phyloP scores from a whole-genome alignment of 1,140 invertebrate species.

The Dendrolimus kikuchii region DNA sequence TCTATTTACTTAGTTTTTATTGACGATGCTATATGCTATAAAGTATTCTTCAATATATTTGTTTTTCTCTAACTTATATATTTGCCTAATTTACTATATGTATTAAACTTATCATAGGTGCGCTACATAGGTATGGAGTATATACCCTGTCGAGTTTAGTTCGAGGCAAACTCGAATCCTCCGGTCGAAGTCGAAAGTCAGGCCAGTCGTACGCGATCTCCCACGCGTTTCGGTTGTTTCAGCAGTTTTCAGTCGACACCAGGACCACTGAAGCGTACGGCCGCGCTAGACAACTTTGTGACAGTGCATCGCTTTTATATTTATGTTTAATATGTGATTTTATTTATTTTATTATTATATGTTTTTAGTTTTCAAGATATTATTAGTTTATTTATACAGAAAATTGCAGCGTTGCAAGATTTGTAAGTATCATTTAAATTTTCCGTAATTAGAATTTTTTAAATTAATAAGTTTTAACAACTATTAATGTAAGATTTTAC shows the following conservation, averaged over 20 bases:
- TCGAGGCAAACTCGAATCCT: no score
- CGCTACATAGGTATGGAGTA: no score
- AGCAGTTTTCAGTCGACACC: slow-evolving; percentile 10
- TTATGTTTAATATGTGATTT: slow-evolving; percentile 15
- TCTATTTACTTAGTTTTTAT: no score
- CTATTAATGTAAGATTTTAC: no score
- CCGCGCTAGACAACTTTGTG: slow-evolving; percentile 14
- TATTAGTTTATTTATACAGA: neutral
- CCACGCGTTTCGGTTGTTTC: slow-evolving; percentile 19
- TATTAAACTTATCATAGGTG: no score
- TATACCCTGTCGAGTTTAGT: no score
- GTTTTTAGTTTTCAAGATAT: neutral
- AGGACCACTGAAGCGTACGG: neutral
- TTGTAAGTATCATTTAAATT: slow-evolving; percentile 5
- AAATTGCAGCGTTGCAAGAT: neutral
- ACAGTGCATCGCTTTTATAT: slow-evolving; percentile 5
- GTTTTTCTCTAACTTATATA: no score
- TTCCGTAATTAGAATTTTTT: neutral
- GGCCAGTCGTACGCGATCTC: slow-evolving; percentile 28
- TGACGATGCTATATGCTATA: no score
- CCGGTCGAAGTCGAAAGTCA: neutral
- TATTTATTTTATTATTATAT: slow-evolving; percentile 12
- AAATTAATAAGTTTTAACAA: no score
- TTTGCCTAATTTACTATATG: no score
- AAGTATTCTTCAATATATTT: no score